phyloP scores from a whole-genome alignment of 2,797 vertebrate genomes.

The Myotis daubentonii region DNA sequence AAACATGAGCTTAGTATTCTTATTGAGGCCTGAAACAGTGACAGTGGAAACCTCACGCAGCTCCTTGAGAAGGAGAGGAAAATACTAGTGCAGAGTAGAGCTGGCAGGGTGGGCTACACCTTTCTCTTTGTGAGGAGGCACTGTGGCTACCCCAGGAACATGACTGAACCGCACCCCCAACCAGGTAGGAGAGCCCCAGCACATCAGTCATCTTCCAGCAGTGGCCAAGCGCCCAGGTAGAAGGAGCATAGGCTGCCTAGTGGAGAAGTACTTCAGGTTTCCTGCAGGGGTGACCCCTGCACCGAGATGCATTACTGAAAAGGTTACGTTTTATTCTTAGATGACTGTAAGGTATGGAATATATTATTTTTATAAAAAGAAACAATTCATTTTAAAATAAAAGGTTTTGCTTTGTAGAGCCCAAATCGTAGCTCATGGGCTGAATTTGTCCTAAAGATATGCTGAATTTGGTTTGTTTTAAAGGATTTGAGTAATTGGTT shows the following conservation, averaged over 20 bases:
- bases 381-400: slow-evolving; percentile 19
- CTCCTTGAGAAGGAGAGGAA: background rate
- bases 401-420: background rate
- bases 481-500: background rate
- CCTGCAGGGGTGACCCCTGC: background rate
- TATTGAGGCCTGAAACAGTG: background rate
- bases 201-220: no score
- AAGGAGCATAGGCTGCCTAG: background rate
- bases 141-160: background rate
- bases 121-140: background rate
- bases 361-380: slow-evolving; percentile 13
- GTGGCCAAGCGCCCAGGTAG: background rate
- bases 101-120: background rate
- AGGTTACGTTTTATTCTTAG: slow-evolving; percentile 5
- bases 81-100: background rate
- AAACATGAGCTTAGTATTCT: background rate
- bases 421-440: background rate
- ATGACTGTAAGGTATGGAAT: background rate
- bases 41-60: background rate
- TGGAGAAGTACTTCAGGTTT: background rate
- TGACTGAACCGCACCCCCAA: background rate
- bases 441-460: background rate
- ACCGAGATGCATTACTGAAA: background rate
- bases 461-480: slow-evolving; percentile 1
- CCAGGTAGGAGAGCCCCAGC: background rate